Base-by-base conservation (phyloP, 1,140 invertebrate genomes). In the Odontomachus brunneus region DNA sequence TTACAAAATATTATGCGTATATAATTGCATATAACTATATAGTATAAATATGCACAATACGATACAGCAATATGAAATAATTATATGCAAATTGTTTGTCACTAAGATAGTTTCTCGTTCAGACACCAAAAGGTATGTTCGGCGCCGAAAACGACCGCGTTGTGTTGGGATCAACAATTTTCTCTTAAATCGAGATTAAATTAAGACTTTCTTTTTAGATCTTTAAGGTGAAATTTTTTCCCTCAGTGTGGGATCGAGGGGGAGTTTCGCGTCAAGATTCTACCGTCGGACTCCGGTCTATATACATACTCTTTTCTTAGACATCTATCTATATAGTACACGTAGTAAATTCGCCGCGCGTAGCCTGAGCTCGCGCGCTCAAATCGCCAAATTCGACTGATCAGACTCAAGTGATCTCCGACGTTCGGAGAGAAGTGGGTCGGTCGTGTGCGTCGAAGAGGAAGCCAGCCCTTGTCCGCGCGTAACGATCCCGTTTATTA, bases 301-400 rank as follows among this genome's bases (percentile, higher is more conserved):
- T 83, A 84, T 83, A 83, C 60, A 84, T 67, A 66, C 63, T 80
- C 38, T 62, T 80, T 51, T n/a, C 83, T 76, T 85, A 84, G 44
- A 87, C 74, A 84, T 88, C 60, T 86, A 82, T 83, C 84, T 84
- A 84, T 86, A 88, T 75, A 76, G 51, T 86, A 84, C 78, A 89
- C 65, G 76, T 82, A 67, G 63, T 86, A 80, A 5, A 33, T 80
- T 71, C 44, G 44, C 0, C 33, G 65, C 26, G 75, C 75, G 67
- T 59, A 71, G 24, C 19, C 24, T n/a, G 24, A 80, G 65, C 51
- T 44, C 15, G 49, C 60, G 29, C 67, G n/a, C n/a, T n/a, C 49
- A 62, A 57, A 69, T 71, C 55, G 22, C 33, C 33, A 17, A 69
- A 69, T 5, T 67, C 19, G 49, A 66, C 26, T 44, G 38, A 44